Base-by-base conservation (phyloP, 2,797 vertebrate genomes). In the Helicolenus hilgendorfi region DNA sequence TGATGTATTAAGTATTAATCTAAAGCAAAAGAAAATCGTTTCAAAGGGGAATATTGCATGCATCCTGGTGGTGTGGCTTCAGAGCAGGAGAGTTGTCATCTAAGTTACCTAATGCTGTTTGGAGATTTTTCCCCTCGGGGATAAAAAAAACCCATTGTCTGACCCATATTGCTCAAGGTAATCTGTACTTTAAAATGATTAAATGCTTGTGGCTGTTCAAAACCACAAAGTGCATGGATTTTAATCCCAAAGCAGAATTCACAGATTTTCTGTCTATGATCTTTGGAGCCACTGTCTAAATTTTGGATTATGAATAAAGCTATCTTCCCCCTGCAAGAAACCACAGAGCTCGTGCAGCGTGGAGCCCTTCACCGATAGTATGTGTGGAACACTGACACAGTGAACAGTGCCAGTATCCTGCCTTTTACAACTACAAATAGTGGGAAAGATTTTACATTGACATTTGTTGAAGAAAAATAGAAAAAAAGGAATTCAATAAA, bases 121-220 rank as follows among this genome's bases (percentile, higher is more conserved):
- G 60, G 35, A 72, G 83, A 67, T 72, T 53, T 60, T 36, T 20
- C 11, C 45, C 26, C 20, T 68, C 4, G 0, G 33, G 80, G 68
- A 86, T 88, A 56, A 82, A 88, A 55, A 55, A 55, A 53, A 11
- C 1, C 64, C 76, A 81, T 93, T 91, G 89, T 94, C 89, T 90
- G 92, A 94, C 94, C 93, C 93, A 93, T 81, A 93, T 91, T 85
- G 78, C 70, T 71, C 6, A 72, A 83, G 84, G 86, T 92, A 92
- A 95, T 94, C 94, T 93, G 86, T 86, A 83, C 86, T 92, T 88
- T 91, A 85, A 90, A 92, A 86, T 90, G 82, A 94, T 94, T 87
- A 94, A 94, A 95, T 76, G 83, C 75, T 87, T 29, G 72, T 27
- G 35, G 77, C 84, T 83, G 35, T 81, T 68, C 38, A 72, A 72